These are phyloP conservation scores for Leptodactylus fuscus DNA, from an alignment of 2,113 vertebrate species.

Conservation along the genomic window DNA sequence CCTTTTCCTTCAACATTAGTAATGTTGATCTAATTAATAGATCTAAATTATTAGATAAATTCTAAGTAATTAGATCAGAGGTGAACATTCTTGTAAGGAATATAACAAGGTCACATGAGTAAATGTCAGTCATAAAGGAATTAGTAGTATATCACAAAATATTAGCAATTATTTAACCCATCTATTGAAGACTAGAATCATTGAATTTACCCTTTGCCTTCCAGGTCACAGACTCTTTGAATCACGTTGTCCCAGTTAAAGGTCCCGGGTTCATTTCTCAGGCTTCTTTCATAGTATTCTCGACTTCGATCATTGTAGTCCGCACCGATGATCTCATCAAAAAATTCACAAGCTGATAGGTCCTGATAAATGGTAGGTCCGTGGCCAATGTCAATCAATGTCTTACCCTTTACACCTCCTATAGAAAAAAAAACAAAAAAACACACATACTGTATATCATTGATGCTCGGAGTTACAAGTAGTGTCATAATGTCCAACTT, in stretches of 20 bases:
- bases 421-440: neutral
- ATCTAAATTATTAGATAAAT: too few relatives aligned
- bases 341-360: slow-evolving; percentile 65
- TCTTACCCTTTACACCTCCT: slow-evolving; percentile 61
- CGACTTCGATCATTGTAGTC: slow-evolving; percentile 64
- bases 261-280: slow-evolving; percentile 61
- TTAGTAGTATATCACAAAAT: too few relatives aligned
- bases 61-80: too few relatives aligned
- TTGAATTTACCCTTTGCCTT: slow-evolving; percentile 63
- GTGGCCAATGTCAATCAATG: slow-evolving; percentile 63
- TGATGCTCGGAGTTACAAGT: neutral
- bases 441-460: neutral
- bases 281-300: slow-evolving; percentile 64
- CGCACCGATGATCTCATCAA: slow-evolving; percentile 64
- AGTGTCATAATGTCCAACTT: too few relatives aligned
- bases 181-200: neutral
- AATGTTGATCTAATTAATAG: too few relatives aligned
- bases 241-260: slow-evolving; percentile 64
- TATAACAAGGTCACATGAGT: too few relatives aligned
- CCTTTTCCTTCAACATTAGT: too few relatives aligned
- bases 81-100: too few relatives aligned
- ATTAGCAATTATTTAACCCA: too few relatives aligned
- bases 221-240: slow-evolving; percentile 66
- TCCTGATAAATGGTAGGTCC: slow-evolving; percentile 69
- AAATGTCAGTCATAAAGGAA: too few relatives aligned